Evolutionary conservation across 2,797 vertebrate genomes (phyloP).

Genomic region (Artibeus lituratus): DNA sequence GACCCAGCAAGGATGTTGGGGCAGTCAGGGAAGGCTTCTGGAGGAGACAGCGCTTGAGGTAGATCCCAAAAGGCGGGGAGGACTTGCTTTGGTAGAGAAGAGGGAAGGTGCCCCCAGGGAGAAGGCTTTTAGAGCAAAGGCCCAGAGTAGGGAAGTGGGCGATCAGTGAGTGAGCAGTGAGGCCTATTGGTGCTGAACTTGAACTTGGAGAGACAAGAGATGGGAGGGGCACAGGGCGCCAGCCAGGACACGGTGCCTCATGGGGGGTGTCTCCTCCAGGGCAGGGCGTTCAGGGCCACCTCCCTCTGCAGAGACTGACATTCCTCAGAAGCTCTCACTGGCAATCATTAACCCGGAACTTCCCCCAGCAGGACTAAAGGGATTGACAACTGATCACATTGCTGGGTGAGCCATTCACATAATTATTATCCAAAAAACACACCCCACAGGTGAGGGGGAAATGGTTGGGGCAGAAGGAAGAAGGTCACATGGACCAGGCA

Average conservation of each 20-base stretch:
- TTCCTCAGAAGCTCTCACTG: background rate
- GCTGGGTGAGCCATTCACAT: background rate
- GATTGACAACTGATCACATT: background rate
- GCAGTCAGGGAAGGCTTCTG: background rate
- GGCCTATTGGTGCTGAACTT: background rate
- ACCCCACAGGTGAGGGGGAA: background rate
- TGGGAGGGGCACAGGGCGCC: rapidly evolving
- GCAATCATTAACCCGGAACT: slow-evolving; percentile 48
- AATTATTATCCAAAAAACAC: background rate
- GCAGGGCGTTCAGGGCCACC: background rate
- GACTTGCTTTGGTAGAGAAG: background rate
- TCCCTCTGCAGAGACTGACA: background rate
- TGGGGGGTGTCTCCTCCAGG: no score
- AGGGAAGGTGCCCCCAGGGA: background rate
- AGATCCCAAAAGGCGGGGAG: background rate
- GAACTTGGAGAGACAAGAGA: background rate
- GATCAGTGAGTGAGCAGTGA: background rate
- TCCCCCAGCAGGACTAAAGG: background rate
- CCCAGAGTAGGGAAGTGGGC: background rate
- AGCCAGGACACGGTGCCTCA: rapidly evolving
- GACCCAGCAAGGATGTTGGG: background rate
- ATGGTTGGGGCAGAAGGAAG: background rate
- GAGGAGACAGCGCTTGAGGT: background rate
- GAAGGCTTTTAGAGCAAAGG: background rate
- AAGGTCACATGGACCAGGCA: background rate